Percentiles rank a stretch among this genome's conserved stretches.
Evolutionary conservation across 2,888 invertebrate genomes (phyloP).

Genomic region (Chalcosyrphus nemorum): DNA sequence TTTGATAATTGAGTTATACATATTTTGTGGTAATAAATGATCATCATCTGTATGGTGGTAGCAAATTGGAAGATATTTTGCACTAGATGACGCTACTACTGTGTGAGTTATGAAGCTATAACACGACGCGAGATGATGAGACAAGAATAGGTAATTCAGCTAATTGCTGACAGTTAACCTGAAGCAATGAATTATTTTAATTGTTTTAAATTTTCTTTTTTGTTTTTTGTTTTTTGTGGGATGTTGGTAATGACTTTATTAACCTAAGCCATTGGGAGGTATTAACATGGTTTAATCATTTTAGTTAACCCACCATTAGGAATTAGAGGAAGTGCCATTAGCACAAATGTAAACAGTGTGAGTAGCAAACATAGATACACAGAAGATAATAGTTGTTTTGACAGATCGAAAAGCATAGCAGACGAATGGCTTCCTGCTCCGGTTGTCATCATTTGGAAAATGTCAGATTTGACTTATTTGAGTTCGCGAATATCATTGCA

Average conservation of each 20-base stretch:
- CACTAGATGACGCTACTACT: constrained; percentile 39
- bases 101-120: constrained; percentile 20
- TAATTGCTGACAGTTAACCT: constrained; percentile 50
- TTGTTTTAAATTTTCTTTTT: constrained; percentile 22
- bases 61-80: constrained; percentile 18
- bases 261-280: background rate
- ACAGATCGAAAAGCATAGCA: too few species aligned
- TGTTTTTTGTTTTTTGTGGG: background rate
- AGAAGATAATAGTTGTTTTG: too few species aligned
- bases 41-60: constrained; percentile 38
- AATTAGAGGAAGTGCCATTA: background rate
- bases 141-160: constrained; percentile 37
- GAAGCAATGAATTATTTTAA: constrained; percentile 60
- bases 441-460: too few species aligned
- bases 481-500: too few species aligned
- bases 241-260: constrained; percentile 53
- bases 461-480: too few species aligned
- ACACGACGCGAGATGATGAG: constrained; percentile 22
- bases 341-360: background rate
- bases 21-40: constrained; percentile 62
- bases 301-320: constrained; percentile 9
- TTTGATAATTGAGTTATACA: constrained; percentile 68
- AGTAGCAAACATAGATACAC: background rate
- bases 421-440: too few species aligned
- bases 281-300: constrained; percentile 1